Conservation (phyloP, 2,113 vertebrate species). For the Eptesicus fuscus region DNA sequence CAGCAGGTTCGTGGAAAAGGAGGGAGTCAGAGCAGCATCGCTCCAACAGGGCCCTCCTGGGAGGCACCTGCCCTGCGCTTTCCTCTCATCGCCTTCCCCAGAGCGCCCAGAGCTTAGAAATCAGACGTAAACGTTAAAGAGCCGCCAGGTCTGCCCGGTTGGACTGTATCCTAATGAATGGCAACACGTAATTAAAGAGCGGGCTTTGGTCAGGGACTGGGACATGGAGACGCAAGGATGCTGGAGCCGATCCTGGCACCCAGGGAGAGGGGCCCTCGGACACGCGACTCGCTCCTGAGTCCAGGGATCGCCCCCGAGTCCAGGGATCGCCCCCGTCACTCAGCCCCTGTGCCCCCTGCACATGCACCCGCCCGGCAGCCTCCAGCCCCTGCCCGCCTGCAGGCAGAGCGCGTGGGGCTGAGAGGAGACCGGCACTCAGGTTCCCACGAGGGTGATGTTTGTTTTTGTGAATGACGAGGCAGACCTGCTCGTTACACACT, state of each 20-base stretch:
- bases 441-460: accelerated
- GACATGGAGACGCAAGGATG: not conserved
- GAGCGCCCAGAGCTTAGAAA: not conserved
- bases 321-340: not conserved
- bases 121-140: not conserved
- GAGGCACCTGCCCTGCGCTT: not conserved
- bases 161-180: not conserved
- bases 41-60: not conserved
- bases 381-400: not conserved
- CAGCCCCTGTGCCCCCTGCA: not conserved
- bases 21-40: accelerated
- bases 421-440: no score
- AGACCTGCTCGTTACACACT: not conserved
- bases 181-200: not conserved
- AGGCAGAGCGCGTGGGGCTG: accelerated
- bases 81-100: not conserved
- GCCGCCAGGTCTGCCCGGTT: not conserved
- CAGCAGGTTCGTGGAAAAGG: not conserved
- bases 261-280: not conserved
- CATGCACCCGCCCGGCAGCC: not conserved
- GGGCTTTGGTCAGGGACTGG: not conserved
- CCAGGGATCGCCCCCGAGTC: not conserved
- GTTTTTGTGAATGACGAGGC: not conserved
- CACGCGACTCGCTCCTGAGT: accelerated
- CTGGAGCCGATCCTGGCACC: not conserved